Percentiles rank a stretch among this genome's conserved stretches.
Evolutionary conservation across 2,888 invertebrate genomes (phyloP).

Genomic region (Nyleta sp.): DNA sequence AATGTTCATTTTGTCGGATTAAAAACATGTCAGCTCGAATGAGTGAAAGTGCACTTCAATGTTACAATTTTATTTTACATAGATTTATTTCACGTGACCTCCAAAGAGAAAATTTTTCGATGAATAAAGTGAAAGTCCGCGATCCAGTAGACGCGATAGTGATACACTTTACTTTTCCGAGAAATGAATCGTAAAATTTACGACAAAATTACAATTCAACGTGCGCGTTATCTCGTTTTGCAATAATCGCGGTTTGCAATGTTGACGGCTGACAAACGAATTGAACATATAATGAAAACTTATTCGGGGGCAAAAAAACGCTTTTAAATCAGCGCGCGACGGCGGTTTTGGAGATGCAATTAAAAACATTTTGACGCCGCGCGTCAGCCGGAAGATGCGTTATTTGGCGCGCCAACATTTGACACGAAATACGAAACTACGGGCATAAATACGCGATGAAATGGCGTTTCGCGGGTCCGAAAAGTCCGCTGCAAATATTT

Average conservation of each 20-base stretch:
- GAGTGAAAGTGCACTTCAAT: constrained; percentile 42
- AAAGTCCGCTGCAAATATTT: constrained; percentile 20
- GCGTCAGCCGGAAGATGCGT: constrained; percentile 37
- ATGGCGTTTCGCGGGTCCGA: not conserved
- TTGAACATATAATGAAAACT: constrained; percentile 6
- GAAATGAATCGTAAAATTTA: not conserved
- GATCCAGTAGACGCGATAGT: not conserved
- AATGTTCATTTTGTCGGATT: not conserved
- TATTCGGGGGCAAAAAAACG: constrained; percentile 15
- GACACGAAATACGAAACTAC: constrained; percentile 29
- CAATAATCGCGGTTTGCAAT: not conserved
- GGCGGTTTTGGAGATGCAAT: constrained; percentile 32
- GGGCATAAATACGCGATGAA: constrained; percentile 15
- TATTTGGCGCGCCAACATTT: constrained; percentile 19
- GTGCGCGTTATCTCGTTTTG: not conserved
- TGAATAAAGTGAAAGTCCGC: constrained; percentile 36
- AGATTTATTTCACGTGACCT: constrained; percentile 28
- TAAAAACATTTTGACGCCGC: constrained; percentile 37
- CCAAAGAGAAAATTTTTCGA: constrained; percentile 27
- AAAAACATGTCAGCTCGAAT: constrained; percentile 19
- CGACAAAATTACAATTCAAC: not conserved
- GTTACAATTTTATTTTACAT: constrained; percentile 22
- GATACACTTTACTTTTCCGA: constrained; percentile 1
- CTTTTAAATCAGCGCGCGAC: constrained; percentile 26
- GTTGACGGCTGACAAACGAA: constrained; percentile 2